Evolutionary conservation across 2,797 vertebrate genomes (phyloP).

Genomic region (Valencia hispanica): DNA sequence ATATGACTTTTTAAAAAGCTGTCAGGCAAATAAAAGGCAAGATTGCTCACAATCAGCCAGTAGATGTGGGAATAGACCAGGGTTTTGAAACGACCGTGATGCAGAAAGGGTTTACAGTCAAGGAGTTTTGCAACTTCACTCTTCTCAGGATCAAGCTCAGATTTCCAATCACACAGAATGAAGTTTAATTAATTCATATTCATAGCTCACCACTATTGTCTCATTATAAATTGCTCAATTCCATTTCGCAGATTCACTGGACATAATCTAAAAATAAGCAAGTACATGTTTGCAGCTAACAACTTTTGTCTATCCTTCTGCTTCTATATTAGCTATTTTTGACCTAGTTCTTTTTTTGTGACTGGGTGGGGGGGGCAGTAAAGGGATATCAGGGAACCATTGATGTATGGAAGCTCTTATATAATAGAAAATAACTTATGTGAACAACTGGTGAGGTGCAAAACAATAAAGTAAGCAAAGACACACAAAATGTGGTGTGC

Average conservation of each 20-base stretch:
- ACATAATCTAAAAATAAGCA: not conserved
- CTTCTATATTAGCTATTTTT: not conserved
- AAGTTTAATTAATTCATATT: not conserved
- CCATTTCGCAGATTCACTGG: not conserved
- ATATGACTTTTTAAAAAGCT: constrained; percentile 6
- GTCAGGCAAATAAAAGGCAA: not conserved
- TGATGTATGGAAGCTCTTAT: not conserved
- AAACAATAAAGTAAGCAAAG: not conserved
- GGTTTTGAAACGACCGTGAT: not conserved
- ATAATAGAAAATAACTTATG: not conserved
- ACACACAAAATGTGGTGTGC: not conserved
- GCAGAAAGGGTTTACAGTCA: not conserved
- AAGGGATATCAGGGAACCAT: not conserved
- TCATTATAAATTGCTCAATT: not conserved
- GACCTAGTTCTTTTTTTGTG: not conserved
- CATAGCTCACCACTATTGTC: not conserved
- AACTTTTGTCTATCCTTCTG: not conserved
- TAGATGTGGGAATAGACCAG: not conserved
- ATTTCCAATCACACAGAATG: not conserved
- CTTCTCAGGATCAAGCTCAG: not conserved
- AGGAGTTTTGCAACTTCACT: not conserved
- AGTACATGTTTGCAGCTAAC: too few relatives aligned
- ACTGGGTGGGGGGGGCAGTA: not conserved
- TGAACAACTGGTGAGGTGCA: not conserved
- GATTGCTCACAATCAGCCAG: not conserved